These are phyloP conservation scores for Drosophila subsilvestris DNA, from an alignment of 2,888 invertebrate species.

Conservation along the genomic window DNA sequence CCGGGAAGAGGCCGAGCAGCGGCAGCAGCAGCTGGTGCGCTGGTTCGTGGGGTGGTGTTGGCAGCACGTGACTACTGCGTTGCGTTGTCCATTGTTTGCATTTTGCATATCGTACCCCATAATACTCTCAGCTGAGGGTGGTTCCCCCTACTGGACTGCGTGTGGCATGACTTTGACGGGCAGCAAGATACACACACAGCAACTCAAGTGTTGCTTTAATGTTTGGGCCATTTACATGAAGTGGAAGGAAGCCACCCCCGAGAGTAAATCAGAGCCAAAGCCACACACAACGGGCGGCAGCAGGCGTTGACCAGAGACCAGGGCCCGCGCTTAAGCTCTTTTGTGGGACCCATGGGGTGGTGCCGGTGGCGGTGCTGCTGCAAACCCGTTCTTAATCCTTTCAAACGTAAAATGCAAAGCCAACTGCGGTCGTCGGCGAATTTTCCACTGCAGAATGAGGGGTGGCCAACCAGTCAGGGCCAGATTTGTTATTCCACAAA, in stretches of 20 bases:
- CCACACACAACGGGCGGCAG: constrained; percentile 37
- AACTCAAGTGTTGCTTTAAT: constrained; percentile 73
- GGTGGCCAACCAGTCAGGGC: constrained; percentile 19
- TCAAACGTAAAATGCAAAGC: constrained; percentile 55
- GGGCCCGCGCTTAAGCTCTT: constrained; percentile 56
- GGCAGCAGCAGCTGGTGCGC: constrained; percentile 23
- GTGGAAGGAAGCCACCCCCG: constrained; percentile 60
- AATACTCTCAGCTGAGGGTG: neutral
- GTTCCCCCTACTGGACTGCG: constrained; percentile 18
- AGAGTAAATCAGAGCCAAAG: constrained; percentile 58
- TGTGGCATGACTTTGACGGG: constrained; percentile 66
- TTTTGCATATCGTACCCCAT: constrained; percentile 55
- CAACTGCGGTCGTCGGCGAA: constrained; percentile 50
- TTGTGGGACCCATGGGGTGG: constrained; percentile 44
- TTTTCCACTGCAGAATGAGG: constrained; percentile 15
- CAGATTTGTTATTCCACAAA: constrained; percentile 7
- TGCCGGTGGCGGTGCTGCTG: neutral
- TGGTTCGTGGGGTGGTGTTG: constrained; percentile 50
- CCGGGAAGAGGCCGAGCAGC: constrained; percentile 18
- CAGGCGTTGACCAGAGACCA: constrained; percentile 52
- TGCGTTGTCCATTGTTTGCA: constrained; percentile 70
- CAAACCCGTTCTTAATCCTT: constrained; percentile 74
- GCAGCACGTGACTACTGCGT: constrained; percentile 77
- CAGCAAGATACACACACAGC: constrained; percentile 43
- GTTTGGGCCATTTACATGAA: constrained; percentile 65